These are phyloP conservation scores for Pipistrellus pygmaeus DNA, from an alignment of 2,797 vertebrate species.

Conservation along the genomic window DNA sequence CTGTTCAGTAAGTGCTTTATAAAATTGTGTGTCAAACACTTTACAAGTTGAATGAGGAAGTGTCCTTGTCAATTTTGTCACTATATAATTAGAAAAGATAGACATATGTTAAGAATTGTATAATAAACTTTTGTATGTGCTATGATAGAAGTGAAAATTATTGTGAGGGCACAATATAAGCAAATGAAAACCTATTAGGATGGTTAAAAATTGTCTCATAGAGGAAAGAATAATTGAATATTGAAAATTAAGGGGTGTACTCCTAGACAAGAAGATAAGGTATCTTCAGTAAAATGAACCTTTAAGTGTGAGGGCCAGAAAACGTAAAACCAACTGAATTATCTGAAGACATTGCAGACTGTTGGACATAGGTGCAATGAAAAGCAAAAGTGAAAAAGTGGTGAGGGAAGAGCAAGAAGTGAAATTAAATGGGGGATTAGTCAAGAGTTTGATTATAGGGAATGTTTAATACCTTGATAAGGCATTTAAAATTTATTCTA, in stretches of 20 bases:
- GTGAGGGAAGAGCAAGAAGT: background rate
- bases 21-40: background rate
- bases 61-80: background rate
- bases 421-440: background rate
- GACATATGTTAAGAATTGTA: background rate
- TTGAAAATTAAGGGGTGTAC: background rate
- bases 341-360: background rate
- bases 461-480: background rate
- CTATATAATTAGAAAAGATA: background rate
- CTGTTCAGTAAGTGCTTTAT: conserved; percentile 13
- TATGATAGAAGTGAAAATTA: background rate
- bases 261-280: background rate
- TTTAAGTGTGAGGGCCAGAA: background rate
- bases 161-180: background rate
- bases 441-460: background rate
- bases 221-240: background rate
- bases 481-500: background rate
- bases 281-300: background rate
- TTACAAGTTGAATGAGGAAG: background rate
- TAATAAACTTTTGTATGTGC: background rate
- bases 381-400: background rate
- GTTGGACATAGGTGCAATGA: background rate
- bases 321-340: background rate
- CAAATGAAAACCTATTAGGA: background rate
- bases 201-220: conserved; percentile 5